These are phyloP conservation scores for Lagria hirta DNA, from an alignment of 2,888 invertebrate genomes.

Conservation along the genomic window DNA sequence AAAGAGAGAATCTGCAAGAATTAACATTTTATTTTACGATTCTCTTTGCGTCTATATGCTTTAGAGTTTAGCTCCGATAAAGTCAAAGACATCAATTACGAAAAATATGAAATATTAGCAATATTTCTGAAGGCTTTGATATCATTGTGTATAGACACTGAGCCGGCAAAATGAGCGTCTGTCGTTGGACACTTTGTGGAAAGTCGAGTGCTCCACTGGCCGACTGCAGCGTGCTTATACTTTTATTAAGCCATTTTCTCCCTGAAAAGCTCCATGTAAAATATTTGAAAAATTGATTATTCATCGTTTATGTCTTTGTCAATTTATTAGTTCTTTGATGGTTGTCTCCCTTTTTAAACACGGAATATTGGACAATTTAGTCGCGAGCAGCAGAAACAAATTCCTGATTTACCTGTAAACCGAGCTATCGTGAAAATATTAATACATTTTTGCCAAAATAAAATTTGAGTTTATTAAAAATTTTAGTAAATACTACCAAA, in stretches of 20 bases:
- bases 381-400: too few relatives aligned
- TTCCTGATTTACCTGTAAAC: too few relatives aligned
- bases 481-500: too few relatives aligned
- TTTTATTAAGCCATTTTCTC: slow-evolving; percentile 51
- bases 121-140: slow-evolving; percentile 28
- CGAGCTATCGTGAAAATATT: too few relatives aligned
- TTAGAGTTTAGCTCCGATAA: slow-evolving; percentile 19
- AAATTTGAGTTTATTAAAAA: too few relatives aligned
- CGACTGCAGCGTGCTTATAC: slow-evolving; percentile 44
- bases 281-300: slow-evolving; percentile 51
- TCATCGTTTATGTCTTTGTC: slow-evolving; percentile 46
- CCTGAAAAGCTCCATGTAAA: slow-evolving; percentile 45
- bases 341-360: too few relatives aligned
- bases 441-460: too few relatives aligned
- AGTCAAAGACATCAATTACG: slow-evolving; percentile 28
- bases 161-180: slow-evolving; percentile 7
- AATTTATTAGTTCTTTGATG: slow-evolving; percentile 43
- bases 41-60: too few relatives aligned
- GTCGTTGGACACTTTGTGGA: slow-evolving; percentile 14
- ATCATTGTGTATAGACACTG: slow-evolving; percentile 27
- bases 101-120: slow-evolving; percentile 31
- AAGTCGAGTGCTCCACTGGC: slow-evolving; percentile 25
- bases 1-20: too few relatives aligned
- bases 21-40: too few relatives aligned
- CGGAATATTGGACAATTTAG: too few relatives aligned